Conservation (phyloP, 2,797 vertebrate species). For the Ciconia nigra region DNA sequence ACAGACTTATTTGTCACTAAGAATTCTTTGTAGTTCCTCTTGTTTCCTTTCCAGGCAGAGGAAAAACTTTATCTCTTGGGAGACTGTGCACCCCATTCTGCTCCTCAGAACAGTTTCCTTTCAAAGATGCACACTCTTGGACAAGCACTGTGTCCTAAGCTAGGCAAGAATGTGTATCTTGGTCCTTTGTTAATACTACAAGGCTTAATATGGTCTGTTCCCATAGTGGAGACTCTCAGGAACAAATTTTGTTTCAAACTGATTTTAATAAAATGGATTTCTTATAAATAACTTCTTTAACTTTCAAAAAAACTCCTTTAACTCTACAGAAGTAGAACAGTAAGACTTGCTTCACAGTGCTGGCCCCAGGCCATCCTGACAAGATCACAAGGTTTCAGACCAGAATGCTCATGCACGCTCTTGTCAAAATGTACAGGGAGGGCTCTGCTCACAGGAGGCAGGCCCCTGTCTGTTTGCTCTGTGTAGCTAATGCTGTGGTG, state of each 20-base stretch:
- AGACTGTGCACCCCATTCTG: neutral
- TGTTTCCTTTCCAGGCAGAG: neutral
- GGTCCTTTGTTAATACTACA: neutral
- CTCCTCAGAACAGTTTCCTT: neutral
- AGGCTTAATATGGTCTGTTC: neutral
- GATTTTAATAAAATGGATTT: slow-evolving; percentile 53
- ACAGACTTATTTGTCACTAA: neutral
- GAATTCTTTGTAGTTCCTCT: neutral
- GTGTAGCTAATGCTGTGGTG: neutral
- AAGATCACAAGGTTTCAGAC: neutral
- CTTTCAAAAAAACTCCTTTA: neutral
- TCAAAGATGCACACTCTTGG: neutral
- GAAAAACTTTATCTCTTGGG: neutral
- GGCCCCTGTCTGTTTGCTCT: neutral
- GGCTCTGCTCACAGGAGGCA: neutral
- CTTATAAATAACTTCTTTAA: slow-evolving; percentile 18
- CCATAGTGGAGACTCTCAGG: slow-evolving; percentile 21
- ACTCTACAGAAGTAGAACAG: neutral
- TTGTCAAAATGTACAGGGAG: neutral
- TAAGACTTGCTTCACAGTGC: neutral
- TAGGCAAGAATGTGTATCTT: neutral
- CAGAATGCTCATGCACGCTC: accelerated
- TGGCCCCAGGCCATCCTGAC: neutral
- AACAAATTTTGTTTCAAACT: slow-evolving; percentile 36
- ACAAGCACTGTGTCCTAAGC: neutral